phyloP scores from a whole-genome alignment of 2,113 vertebrate genomes.

The Micronycteris hirsuta region DNA sequence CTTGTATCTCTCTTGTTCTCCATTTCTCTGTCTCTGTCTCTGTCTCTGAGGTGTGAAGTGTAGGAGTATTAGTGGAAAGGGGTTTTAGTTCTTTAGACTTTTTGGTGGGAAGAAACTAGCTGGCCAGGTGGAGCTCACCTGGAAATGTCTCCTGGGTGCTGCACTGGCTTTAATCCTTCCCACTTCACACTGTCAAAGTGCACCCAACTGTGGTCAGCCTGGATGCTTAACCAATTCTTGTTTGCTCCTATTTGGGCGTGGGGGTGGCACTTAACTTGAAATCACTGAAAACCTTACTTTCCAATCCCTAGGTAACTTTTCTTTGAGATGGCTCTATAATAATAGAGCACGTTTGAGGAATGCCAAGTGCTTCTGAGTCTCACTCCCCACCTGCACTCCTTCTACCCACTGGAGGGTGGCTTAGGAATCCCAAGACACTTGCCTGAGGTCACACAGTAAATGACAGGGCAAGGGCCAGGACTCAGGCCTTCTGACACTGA shows the following conservation, averaged over 20 bases:
- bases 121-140: no score
- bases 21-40: no score
- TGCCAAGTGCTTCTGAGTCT: fast-evolving
- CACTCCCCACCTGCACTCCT: fast-evolving
- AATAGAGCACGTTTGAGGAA: background rate
- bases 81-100: no score
- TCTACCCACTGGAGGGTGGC: background rate
- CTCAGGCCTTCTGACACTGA: background rate
- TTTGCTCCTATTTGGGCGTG: background rate
- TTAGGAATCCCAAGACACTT: background rate
- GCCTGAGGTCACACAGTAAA: background rate
- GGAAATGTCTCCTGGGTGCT: background rate
- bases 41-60: no score
- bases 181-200: background rate
- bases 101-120: no score
- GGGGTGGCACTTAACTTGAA: background rate
- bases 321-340: background rate
- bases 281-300: background rate
- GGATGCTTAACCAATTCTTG: background rate
- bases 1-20: no score
- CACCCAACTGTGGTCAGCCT: background rate
- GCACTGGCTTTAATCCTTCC: background rate
- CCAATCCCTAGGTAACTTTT: background rate
- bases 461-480: background rate
- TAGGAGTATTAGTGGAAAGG: no score